Conservation (phyloP, 2,113 vertebrate genomes). For the Elgaria multicarinata region DNA sequence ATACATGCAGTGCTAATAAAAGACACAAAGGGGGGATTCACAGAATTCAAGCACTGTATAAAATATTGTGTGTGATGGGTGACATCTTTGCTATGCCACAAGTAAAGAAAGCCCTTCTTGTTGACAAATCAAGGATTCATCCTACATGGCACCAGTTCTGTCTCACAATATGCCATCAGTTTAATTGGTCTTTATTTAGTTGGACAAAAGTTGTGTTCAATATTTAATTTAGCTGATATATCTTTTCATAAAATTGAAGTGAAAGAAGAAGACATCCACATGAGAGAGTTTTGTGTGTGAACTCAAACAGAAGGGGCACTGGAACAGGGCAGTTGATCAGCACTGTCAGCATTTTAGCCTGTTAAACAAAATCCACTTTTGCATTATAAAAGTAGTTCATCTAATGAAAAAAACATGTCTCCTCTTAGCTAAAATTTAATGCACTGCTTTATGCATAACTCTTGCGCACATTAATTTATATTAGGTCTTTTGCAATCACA, state of each 20-base stretch:
- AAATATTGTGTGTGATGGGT: neutral
- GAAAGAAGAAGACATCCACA: neutral
- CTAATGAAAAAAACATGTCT: conserved; percentile 37
- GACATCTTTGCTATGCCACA: neutral
- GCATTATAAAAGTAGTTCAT: conserved; percentile 3
- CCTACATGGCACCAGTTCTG: neutral
- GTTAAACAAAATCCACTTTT: conserved; percentile 16
- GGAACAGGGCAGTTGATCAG: neutral
- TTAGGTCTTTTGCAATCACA: conserved; percentile 26
- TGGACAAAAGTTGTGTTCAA: neutral
- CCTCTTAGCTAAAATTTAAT: conserved; percentile 17
- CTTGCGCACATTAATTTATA: neutral
- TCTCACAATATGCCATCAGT: neutral
- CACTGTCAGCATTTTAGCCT: neutral
- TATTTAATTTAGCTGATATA: neutral
- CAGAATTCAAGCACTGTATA: neutral
- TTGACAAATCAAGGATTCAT: neutral
- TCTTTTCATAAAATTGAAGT: neutral
- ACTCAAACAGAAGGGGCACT: neutral
- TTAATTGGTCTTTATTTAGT: neutral
- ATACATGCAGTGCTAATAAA: too few relatives aligned
- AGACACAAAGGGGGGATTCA: too few relatives aligned
- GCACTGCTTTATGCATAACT: neutral
- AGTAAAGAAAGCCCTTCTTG: neutral
- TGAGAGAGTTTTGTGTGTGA: neutral